Evolutionary conservation across 2,888 invertebrate genomes (phyloP).

Genomic region (Pediacus dermestoides): DNA sequence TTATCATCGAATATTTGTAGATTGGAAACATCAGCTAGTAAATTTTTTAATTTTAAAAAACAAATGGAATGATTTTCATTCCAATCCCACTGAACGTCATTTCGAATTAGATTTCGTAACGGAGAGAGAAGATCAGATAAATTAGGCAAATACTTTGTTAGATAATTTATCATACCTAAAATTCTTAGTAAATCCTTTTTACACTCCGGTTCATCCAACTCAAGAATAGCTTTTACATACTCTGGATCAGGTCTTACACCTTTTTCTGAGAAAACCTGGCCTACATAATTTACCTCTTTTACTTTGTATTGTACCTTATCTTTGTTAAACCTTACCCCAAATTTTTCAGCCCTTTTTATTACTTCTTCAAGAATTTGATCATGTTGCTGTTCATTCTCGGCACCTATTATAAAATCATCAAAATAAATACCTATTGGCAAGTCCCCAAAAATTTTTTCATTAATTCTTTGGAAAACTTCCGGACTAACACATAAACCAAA

Average conservation of each 20-base stretch:
- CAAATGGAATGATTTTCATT: conserved; percentile 16
- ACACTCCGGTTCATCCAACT: conserved; percentile 22
- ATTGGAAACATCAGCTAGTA: conserved; percentile 21
- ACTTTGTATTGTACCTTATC: conserved; percentile 27
- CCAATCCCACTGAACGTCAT: conserved; percentile 26
- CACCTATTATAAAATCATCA: conserved; percentile 30
- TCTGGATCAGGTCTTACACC: conserved; percentile 24
- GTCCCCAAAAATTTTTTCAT: conserved; percentile 23
- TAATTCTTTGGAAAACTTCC: conserved; percentile 28
- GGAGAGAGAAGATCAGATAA: conserved; percentile 16
- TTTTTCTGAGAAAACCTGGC: conserved; percentile 19
- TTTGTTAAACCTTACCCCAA: conserved; percentile 31
- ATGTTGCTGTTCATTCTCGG: conserved; percentile 23
- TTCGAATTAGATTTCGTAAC: conserved; percentile 24
- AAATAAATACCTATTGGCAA: conserved; percentile 28
- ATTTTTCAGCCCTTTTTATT: conserved; percentile 22
- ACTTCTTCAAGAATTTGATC: conserved; percentile 25
- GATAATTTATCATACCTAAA: conserved; percentile 31
- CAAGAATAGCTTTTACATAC: conserved; percentile 19
- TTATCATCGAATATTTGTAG: conserved; percentile 21
- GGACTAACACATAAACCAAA: conserved; percentile 20
- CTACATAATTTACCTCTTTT: conserved; percentile 28
- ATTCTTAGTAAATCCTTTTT: conserved; percentile 30
- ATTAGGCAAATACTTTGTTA: conserved; percentile 22
- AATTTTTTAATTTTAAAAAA: conserved; percentile 24